These are phyloP conservation scores for Melanocharis versteri DNA, from an alignment of 2,113 vertebrate genomes.

Conservation along the genomic window DNA sequence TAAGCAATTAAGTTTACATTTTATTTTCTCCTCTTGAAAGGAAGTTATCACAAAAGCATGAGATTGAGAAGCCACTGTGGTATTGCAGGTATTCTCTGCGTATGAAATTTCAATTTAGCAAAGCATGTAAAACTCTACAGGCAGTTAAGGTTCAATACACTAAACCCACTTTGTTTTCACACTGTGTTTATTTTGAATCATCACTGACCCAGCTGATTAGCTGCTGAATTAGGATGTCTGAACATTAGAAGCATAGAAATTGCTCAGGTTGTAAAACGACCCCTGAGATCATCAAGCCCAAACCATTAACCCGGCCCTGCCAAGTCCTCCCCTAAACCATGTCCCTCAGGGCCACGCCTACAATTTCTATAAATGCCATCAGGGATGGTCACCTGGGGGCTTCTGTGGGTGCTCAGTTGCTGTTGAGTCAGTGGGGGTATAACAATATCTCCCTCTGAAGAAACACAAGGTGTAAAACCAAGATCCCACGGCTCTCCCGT, in stretches of 20 bases:
- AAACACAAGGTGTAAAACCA: neutral
- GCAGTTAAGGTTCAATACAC: conserved; percentile 35
- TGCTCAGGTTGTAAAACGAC: neutral
- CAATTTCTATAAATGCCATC: neutral
- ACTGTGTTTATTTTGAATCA: conserved; percentile 59
- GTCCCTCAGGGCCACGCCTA: too few relatives aligned
- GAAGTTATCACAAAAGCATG: conserved; percentile 65
- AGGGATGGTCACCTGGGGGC: neutral
- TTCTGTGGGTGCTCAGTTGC: accelerated
- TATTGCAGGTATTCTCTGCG: conserved; percentile 46
- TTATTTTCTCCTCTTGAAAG: conserved; percentile 60
- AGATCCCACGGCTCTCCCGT: neutral
- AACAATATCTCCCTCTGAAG: neutral
- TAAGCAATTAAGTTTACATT: conserved; percentile 75
- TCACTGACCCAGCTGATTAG: conserved; percentile 51
- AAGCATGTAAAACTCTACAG: conserved; percentile 62
- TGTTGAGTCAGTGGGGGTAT: neutral
- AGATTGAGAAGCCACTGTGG: conserved; percentile 63
- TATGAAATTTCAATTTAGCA: conserved; percentile 78
- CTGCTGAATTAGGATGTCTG: conserved; percentile 50
- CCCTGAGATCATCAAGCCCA: neutral
- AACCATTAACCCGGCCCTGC: too few relatives aligned
- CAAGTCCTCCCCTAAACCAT: neutral
- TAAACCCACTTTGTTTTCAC: conserved; percentile 65
- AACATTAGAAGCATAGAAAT: neutral